Evolutionary conservation across 2,113 vertebrate genomes (phyloP).

Genomic region (Myrmecophaga tridactyla): DNA sequence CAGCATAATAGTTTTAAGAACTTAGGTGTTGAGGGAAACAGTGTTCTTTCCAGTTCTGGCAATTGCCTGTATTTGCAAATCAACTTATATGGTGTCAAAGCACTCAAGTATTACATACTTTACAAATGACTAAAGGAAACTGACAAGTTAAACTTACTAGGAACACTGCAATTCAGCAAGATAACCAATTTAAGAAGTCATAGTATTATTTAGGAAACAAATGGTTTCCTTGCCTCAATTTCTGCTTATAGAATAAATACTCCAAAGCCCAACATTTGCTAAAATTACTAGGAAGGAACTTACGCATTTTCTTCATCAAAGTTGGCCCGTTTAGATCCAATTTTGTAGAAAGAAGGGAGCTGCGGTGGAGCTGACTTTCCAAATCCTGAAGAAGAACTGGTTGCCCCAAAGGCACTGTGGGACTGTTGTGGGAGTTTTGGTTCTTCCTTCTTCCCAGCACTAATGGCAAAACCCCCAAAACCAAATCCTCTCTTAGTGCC

Average conservation of each 20-base stretch:
- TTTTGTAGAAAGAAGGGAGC: constrained; percentile 98
- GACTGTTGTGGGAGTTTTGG: constrained; percentile 87
- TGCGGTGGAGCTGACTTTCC: constrained; percentile 90
- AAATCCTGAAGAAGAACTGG: constrained; percentile 87
- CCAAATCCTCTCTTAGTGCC: constrained; percentile 97
- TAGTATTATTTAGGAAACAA: neutral
- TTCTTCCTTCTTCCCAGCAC: constrained; percentile 94
- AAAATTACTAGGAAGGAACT: constrained; percentile 69
- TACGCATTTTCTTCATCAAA: constrained; percentile 98
- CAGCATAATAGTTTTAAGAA: neutral
- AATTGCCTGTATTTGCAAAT: neutral
- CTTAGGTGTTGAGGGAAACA: neutral
- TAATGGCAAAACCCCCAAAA: constrained; percentile 96
- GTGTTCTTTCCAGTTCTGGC: neutral
- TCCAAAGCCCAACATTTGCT: neutral
- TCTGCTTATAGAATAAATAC: neutral
- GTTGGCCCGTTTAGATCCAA: constrained; percentile 96
- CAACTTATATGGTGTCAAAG: neutral
- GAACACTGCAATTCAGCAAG: neutral
- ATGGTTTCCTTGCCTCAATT: constrained; percentile 5
- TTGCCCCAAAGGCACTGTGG: constrained; percentile 90
- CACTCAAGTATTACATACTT: neutral
- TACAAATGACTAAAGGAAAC: neutral
- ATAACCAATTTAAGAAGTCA: constrained; percentile 18
- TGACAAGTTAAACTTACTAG: neutral